Evolutionary conservation across 2,797 vertebrate species (phyloP).

Genomic region (Labroides dimidiatus): DNA sequence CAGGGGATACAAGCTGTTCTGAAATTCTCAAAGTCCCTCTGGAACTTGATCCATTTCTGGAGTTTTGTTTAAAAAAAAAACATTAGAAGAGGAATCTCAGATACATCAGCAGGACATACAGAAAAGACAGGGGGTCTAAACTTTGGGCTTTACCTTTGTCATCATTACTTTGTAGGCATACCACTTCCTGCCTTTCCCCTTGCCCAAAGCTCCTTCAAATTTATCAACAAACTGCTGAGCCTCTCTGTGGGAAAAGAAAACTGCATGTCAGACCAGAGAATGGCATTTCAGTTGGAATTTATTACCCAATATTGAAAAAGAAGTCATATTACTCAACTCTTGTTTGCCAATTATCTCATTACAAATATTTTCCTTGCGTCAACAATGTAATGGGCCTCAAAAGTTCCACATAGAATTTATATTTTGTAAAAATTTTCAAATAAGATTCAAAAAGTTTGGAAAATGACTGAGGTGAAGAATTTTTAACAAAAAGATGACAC

Average conservation of each 20-base stretch:
- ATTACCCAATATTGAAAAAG: too few relatives aligned
- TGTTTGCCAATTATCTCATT: too few relatives aligned
- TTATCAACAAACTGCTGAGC: slow-evolving; percentile 97
- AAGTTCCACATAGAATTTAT: background rate
- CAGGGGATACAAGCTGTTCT: slow-evolving; percentile 97
- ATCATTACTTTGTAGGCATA: slow-evolving; percentile 97
- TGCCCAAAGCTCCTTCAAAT: slow-evolving; percentile 97
- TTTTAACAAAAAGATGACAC: background rate
- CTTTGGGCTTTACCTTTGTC: slow-evolving; percentile 79
- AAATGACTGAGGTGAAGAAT: background rate
- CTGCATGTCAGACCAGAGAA: background rate
- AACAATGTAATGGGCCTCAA: too few relatives aligned
- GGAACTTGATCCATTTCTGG: slow-evolving; percentile 99
- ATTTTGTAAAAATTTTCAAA: background rate
- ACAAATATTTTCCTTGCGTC: background rate
- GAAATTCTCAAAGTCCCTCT: slow-evolving; percentile 98
- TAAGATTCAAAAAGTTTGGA: background rate
- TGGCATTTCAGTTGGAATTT: too few relatives aligned
- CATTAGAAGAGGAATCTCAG: background rate
- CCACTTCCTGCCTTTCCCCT: slow-evolving; percentile 93
- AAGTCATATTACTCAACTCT: too few relatives aligned
- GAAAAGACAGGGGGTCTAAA: background rate
- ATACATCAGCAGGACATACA: background rate
- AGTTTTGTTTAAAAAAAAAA: background rate
- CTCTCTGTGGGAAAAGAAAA: slow-evolving; percentile 82